Conservation (phyloP, 1,140 invertebrate species). For the Danaus plexippus region DNA sequence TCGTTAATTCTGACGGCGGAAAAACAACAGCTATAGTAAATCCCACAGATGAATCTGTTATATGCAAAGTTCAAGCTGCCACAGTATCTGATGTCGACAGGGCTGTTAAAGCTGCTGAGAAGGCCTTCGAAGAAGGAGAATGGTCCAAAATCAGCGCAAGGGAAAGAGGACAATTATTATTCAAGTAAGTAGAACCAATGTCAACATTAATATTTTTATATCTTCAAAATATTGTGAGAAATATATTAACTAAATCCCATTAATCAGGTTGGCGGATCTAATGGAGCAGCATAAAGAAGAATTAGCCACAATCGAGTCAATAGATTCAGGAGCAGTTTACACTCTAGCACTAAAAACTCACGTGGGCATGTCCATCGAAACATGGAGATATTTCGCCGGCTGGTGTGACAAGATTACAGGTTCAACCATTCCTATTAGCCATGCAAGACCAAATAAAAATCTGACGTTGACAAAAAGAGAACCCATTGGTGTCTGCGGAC, state of each 20-base stretch:
- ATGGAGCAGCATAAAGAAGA: conserved; percentile 96
- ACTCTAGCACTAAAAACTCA: conserved; percentile 96
- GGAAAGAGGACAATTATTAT: conserved; percentile 83
- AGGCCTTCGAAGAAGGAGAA: conserved; percentile 89
- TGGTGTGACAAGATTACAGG: conserved; percentile 97
- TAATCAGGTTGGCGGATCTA: conserved; percentile 85
- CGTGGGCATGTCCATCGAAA: conserved; percentile 94
- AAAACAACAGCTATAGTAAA: conserved; percentile 82
- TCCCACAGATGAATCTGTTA: conserved; percentile 87
- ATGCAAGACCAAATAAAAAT: conserved; percentile 91
- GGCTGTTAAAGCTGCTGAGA: conserved; percentile 88
- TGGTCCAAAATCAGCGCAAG: conserved; percentile 91
- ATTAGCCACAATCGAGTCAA: conserved; percentile 90
- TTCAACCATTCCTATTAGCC: conserved; percentile 89
- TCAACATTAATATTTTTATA: too few species aligned
- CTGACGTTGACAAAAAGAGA: conserved; percentile 91
- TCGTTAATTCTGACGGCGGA: conserved; percentile 83
- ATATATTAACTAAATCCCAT: background rate
- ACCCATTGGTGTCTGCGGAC: conserved; percentile 92
- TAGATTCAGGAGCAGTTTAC: conserved; percentile 96
- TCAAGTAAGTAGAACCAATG: conserved; percentile 70
- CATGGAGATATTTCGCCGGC: conserved; percentile 93
- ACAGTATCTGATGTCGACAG: conserved; percentile 86
- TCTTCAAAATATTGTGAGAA: too few species aligned
- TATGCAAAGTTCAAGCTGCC: conserved; percentile 85